phyloP scores from a whole-genome alignment of 2,888 invertebrate species.

The Calameuta filiformis region DNA sequence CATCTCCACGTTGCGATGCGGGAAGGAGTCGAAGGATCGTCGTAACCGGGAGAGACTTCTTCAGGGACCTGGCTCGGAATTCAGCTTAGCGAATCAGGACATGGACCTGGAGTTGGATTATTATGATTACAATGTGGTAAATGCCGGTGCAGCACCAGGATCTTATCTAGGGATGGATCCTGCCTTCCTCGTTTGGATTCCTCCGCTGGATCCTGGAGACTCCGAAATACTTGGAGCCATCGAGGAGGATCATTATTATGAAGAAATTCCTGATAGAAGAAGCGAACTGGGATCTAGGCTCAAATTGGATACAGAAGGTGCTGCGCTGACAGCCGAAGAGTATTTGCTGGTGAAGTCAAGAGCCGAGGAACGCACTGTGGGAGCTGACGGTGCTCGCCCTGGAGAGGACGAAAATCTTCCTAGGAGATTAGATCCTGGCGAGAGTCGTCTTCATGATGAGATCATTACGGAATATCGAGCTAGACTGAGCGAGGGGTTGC shows the following conservation, averaged over 20 bases:
- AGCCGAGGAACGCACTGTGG: constrained; percentile 15
- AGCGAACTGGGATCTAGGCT: constrained; percentile 27
- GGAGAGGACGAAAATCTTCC: constrained; percentile 24
- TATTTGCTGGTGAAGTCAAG: constrained; percentile 30
- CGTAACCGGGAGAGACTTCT: constrained; percentile 78
- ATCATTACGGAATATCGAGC: constrained; percentile 52
- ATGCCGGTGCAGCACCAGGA: constrained; percentile 83
- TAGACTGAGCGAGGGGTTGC: constrained; percentile 48
- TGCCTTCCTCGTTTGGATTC: constrained; percentile 88
- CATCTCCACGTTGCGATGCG: constrained; percentile 47
- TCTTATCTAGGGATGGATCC: constrained; percentile 92
- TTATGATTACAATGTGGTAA: constrained; percentile 89
- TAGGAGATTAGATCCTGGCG: constrained; percentile 33
- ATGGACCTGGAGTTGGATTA: constrained; percentile 87
- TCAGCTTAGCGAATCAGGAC: constrained; percentile 79
- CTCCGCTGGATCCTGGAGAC: constrained; percentile 80
- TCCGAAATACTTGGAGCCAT: constrained; percentile 41
- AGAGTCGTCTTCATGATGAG: constrained; percentile 44
- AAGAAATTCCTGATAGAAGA: constrained; percentile 32
- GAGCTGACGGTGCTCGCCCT: constrained; percentile 7
- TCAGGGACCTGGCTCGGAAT: constrained; percentile 78
- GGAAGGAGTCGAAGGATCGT: constrained; percentile 79
- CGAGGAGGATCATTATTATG: constrained; percentile 44
- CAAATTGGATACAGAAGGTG: constrained; percentile 46
- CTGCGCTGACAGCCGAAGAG: constrained; percentile 51